phyloP scores from a whole-genome alignment of 2,888 invertebrate species.

The Osmoderma eremita region DNA sequence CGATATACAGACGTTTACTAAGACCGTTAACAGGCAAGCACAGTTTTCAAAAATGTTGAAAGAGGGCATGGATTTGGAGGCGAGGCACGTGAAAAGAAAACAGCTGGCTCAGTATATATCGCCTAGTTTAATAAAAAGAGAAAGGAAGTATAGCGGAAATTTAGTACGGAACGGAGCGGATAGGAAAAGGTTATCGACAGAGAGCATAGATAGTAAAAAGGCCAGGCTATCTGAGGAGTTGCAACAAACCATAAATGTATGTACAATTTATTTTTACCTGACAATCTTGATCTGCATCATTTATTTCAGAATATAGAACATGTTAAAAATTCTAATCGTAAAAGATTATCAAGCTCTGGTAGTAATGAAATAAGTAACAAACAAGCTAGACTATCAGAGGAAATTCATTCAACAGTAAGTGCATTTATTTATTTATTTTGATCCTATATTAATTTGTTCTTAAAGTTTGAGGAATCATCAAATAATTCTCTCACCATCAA shows the following conservation, averaged over 20 bases:
- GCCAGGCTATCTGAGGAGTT: constrained; percentile 47
- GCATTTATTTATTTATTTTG: neutral
- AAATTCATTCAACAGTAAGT: constrained; percentile 54
- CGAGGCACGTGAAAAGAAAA: constrained; percentile 86
- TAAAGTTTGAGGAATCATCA: constrained; percentile 64
- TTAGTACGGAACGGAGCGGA: constrained; percentile 47
- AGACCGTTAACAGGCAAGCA: constrained; percentile 84
- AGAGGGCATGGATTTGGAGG: constrained; percentile 84
- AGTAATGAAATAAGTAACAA: constrained; percentile 50
- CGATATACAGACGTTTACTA: constrained; percentile 91
- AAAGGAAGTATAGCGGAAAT: constrained; percentile 70
- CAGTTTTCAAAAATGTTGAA: constrained; percentile 75
- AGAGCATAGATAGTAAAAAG: constrained; percentile 49
- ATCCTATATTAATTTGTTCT: neutral
- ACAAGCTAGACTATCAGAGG: constrained; percentile 58
- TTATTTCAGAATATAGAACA: constrained; percentile 31
- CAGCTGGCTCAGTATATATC: constrained; percentile 80
- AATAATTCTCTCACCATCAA: constrained; percentile 62
- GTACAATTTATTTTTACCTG: neutral
- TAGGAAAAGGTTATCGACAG: constrained; percentile 51
- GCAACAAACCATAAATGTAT: constrained; percentile 41
- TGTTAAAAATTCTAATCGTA: constrained; percentile 46
- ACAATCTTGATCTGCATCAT: neutral
- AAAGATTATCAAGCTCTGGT: constrained; percentile 53
- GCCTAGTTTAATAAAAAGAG: constrained; percentile 75